Percentiles rank a stretch among this genome's conserved stretches.
These are phyloP conservation scores for Hemithea aestivaria DNA, from an alignment of 2,888 invertebrate species.

Conservation along the genomic window DNA sequence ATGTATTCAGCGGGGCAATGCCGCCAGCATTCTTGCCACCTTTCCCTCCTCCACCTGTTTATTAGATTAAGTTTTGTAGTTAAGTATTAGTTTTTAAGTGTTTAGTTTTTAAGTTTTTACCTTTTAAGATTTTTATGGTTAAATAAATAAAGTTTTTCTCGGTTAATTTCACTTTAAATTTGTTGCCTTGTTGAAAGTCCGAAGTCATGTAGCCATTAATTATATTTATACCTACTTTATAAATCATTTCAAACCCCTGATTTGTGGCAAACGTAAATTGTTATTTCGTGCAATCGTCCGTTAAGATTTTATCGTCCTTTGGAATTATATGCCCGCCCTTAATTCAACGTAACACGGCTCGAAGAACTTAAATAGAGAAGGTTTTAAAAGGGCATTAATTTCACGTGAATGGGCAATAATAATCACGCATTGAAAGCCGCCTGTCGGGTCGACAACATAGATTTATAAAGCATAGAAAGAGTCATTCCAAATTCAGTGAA, in stretches of 20 bases:
- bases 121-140: no score
- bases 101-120: no score
- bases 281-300: slow-evolving; percentile 21
- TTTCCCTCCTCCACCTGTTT: no score
- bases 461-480: no score
- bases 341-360: slow-evolving; percentile 23
- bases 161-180: no score
- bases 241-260: slow-evolving; percentile 2
- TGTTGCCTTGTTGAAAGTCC: no score
- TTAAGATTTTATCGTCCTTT: slow-evolving; percentile 24
- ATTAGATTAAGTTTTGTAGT: no score
- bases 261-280: slow-evolving; percentile 19
- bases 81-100: no score
- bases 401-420: slow-evolving; percentile 44
- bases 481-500: no score
- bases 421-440: slow-evolving; percentile 30
- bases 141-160: no score
- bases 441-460: slow-evolving; percentile 28
- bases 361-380: slow-evolving; percentile 19
- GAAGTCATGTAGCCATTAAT: slow-evolving; percentile 3
- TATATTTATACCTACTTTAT: slow-evolving; percentile 4
- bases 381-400: slow-evolving; percentile 35
- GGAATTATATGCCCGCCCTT: slow-evolving; percentile 19
- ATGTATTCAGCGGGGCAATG: no score
- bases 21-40: no score